These are phyloP conservation scores for Nanorana parkeri DNA, from an alignment of 2,113 vertebrate species.

Conservation along the genomic window DNA sequence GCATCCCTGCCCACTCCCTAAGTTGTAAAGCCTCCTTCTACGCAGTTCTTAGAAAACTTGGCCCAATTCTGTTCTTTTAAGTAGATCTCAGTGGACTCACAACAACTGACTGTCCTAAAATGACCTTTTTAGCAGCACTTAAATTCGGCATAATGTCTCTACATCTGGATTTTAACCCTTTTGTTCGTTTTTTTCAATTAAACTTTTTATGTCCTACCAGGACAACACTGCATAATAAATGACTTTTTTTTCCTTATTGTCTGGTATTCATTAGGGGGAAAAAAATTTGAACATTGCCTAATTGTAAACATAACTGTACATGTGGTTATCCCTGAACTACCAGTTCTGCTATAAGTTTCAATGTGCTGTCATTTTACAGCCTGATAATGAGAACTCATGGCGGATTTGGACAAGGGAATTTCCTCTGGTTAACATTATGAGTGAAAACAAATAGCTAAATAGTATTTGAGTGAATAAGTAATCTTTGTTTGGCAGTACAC, in stretches of 20 bases:
- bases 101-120: conserved; percentile 44
- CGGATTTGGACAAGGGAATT: conserved; percentile 48
- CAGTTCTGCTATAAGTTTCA: conserved; percentile 30
- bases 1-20: conserved; percentile 9
- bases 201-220: conserved; percentile 29
- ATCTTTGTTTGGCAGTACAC: conserved; percentile 48
- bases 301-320: conserved; percentile 45
- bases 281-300: conserved; percentile 42
- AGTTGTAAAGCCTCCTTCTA: conserved; percentile 28
- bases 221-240: neutral
- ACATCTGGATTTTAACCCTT: conserved; percentile 34
- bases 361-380: conserved; percentile 49
- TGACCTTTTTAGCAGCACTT: conserved; percentile 38
- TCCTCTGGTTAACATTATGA: conserved; percentile 56
- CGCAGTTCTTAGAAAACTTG: conserved; percentile 18
- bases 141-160: conserved; percentile 13
- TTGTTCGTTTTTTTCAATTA: neutral
- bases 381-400: conserved; percentile 44
- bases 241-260: conserved; percentile 2
- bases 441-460: conserved; percentile 58
- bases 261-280: conserved; percentile 36
- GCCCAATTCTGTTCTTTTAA: conserved; percentile 18
- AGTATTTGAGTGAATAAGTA: conserved; percentile 55
- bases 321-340: conserved; percentile 45
- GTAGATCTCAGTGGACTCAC: conserved; percentile 23